Evolutionary conservation across 92 coral and sea anemone species (phyloP), one percentile per base, ranked within the genome.

Genomic region (Nematostella vectensis): DNA sequence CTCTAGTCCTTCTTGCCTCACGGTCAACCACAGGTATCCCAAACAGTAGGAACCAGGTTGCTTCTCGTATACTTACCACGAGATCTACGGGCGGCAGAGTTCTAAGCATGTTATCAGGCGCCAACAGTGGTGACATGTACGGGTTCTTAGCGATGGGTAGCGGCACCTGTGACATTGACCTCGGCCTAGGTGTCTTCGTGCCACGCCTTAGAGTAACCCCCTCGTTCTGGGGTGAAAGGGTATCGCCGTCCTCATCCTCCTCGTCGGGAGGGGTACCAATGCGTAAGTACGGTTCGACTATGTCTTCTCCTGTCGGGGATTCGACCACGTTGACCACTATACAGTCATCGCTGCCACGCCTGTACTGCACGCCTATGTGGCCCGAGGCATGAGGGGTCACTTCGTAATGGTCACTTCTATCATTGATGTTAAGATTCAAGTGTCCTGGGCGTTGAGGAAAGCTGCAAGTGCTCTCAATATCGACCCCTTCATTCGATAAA

Each of bases 61-160:
- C n/a, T n/a, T n/a, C n/a, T n/a, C n/a, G n/a, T n/a, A n/a, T 28
- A 66, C 96, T 82, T 72, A 91, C 98, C 96, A 91, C 75, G 50
- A 91, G 56, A 70, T 91, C 98, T 63, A 91, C 52, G 19, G 98
- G 96, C 27, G 98, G 98, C 25, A 91, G 63, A 9, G 62, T 70
- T 25, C 74, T 75, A 52, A 91, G 54, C 89, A 86, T 76, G 50
- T 81, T 88, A 45, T 86, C 91, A 29, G 96, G 59, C 0, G 98
- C 98, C 38, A 79, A 61, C 18, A 91, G 51, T 28, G 98, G 98
- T 9, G 98, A 91, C 78, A 91, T 77, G 36, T 69, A 87, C 2
- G 96, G 96, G 55, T 91, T 91, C 85, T 82, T 86, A 18, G 88
- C 67, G 59, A 86, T 74, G 31, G 96, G 85, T 51, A 81, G 61